Conservation (phyloP, 2,797 vertebrate genomes). For the Cynodonichthys magdalenae region DNA sequence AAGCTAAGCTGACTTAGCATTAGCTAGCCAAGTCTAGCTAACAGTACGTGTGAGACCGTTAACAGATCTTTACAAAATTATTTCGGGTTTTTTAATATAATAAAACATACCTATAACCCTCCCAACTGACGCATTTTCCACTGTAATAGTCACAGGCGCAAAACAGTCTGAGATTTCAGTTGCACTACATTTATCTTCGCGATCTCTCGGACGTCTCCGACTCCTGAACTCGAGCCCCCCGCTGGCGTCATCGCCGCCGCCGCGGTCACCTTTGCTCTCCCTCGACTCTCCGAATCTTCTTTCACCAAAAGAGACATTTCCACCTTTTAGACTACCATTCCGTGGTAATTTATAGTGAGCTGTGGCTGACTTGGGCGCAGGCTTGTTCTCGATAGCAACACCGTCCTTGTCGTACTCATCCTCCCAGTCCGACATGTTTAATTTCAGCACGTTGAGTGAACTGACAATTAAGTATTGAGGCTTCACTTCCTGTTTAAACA, state of each 20-base stretch:
- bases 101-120: slow-evolving; percentile 83
- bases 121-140: slow-evolving; percentile 79
- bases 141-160: slow-evolving; percentile 63
- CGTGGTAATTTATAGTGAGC: neutral
- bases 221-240: neutral
- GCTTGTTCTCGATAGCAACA: slow-evolving; percentile 17
- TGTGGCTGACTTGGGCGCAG: rapidly evolving
- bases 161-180: neutral
- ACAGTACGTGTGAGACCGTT: neutral
- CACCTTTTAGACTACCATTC: neutral
- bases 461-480: neutral
- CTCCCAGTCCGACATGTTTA: slow-evolving; percentile 83
- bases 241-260: neutral
- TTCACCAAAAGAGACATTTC: slow-evolving; percentile 20
- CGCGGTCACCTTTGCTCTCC: neutral
- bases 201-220: slow-evolving; percentile 1
- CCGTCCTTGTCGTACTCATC: slow-evolving; percentile 61
- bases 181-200: neutral
- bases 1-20: neutral
- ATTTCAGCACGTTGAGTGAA: rapidly evolving
- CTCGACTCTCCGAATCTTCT: slow-evolving; percentile 6
- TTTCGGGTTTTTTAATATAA: rapidly evolving
- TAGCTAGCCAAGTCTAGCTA: neutral
- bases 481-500: neutral
- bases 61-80: rapidly evolving